Evolutionary conservation across 2,888 invertebrate genomes (phyloP).

Genomic region (Drosophila quinaria): DNA sequence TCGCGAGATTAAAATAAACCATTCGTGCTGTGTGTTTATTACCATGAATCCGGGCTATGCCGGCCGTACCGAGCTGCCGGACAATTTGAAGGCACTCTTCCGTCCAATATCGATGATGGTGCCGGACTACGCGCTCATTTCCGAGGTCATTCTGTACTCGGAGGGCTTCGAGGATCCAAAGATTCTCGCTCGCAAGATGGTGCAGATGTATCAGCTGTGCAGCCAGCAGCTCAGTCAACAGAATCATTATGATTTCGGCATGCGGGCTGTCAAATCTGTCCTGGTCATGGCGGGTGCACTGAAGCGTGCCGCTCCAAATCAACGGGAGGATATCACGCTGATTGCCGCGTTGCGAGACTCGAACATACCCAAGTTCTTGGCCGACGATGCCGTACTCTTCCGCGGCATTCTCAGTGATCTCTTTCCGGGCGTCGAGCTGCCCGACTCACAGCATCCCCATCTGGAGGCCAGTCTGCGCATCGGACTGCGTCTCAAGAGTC

Average conservation of each 20-base stretch:
- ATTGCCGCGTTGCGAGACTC: constrained; percentile 95
- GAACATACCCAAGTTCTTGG: constrained; percentile 95
- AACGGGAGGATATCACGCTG: constrained; percentile 93
- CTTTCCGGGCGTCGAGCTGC: constrained; percentile 93
- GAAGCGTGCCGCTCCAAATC: constrained; percentile 94
- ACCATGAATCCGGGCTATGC: constrained; percentile 98
- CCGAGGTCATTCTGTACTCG: constrained; percentile 96
- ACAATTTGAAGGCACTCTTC: constrained; percentile 94
- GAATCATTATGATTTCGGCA: constrained; percentile 96
- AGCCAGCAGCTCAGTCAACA: constrained; percentile 96
- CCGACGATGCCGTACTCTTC: constrained; percentile 93
- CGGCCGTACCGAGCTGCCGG: constrained; percentile 94
- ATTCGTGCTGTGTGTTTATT: constrained; percentile 93
- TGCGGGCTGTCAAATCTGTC: constrained; percentile 97
- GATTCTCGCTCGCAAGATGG: constrained; percentile 95
- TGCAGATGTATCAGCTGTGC: constrained; percentile 96
- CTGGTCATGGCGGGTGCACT: constrained; percentile 96
- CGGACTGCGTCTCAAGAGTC: constrained; percentile 87
- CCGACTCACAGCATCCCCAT: constrained; percentile 92
- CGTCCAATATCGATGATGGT: constrained; percentile 97
- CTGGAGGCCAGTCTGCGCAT: constrained; percentile 89
- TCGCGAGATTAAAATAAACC: constrained; percentile 92
- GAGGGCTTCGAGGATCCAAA: constrained; percentile 96
- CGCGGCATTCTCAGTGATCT: constrained; percentile 95
- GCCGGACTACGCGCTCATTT: constrained; percentile 95